Base-by-base conservation (phyloP, 2,113 vertebrate species). In the Nematolebias whitei region DNA sequence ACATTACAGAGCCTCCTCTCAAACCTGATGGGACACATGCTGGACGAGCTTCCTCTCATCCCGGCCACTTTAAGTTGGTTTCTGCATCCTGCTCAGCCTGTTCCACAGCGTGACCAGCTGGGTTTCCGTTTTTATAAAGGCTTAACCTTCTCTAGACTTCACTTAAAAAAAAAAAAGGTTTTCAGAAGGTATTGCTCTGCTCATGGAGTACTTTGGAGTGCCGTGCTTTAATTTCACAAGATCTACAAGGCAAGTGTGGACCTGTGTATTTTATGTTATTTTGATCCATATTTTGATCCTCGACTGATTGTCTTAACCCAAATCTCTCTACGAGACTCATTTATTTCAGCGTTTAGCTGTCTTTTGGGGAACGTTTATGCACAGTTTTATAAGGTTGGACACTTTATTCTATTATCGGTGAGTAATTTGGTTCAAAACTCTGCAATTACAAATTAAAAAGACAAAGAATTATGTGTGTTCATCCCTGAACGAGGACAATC, bases 1-100 rank as follows among this genome's bases (percentile, higher is more conserved):
- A 5, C 41, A 22, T 23, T 22, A 22, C 52, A 20, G 11, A 35
- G 14, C 52, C 52, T 18, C n/a, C 32, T 20, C 32, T 55, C 19
- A 39, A 60, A 45, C n/a, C 29, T 38, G 59, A 62, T 16, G 14
- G 45, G 59, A 62, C 14, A 22, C 29, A 19, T 50, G 47, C 20
- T 40, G 32, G 45, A n/a, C 2, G 29, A 51, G 20, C 20, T n/a
- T 39, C 29, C 22, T 45, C 22, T 59, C 52, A 54, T 58, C 16
- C 3, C 11, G 13, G 16, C 19, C 47, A 22, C 4, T 11, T 26
- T 14, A 18, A 8, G 11, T 24, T 29, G 26, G 47, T 26, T 16
- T 48, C n/a, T 18, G 32, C 19, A 19, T 26, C 47, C 35, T 51
- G 48, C 22, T 19, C 48, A 49, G 45, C 45, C 59, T n/a, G 61